phyloP scores from a whole-genome alignment of 2,113 vertebrate genomes.

The Kryptolebias marmoratus region DNA sequence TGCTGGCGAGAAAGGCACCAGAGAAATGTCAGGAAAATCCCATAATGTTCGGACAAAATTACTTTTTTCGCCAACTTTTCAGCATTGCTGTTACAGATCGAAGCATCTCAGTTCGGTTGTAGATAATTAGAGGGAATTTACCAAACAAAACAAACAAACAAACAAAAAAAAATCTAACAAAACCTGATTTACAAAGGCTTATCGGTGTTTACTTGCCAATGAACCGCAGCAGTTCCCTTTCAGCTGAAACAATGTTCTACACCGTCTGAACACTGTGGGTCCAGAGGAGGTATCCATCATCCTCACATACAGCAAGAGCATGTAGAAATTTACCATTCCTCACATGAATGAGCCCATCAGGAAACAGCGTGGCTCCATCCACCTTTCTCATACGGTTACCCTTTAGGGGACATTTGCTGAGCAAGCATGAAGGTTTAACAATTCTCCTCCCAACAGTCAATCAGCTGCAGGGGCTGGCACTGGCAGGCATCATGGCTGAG shows the following conservation, averaged over 20 bases:
- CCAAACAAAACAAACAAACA: too few species aligned
- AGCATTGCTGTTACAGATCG: background rate
- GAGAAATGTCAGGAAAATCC: background rate
- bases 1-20: background rate
- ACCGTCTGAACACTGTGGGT: slow-evolving; percentile 17
- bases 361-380: slow-evolving; percentile 18
- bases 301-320: slow-evolving; percentile 1
- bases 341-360: slow-evolving; percentile 11
- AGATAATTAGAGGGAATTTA: too few species aligned
- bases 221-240: too few species aligned
- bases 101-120: background rate
- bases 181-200: too few species aligned
- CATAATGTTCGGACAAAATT: background rate
- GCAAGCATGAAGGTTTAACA: slow-evolving; percentile 12
- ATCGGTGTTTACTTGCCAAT: too few species aligned
- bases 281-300: slow-evolving; percentile 3
- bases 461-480: slow-evolving; percentile 28
- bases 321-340: slow-evolving; percentile 15
- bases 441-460: slow-evolving; percentile 12
- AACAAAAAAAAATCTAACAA: too few species aligned
- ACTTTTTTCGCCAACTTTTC: background rate
- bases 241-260: slow-evolving; percentile 14
- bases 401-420: slow-evolving; percentile 50
- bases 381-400: slow-evolving; percentile 41
- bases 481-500: slow-evolving; percentile 19